phyloP scores from a whole-genome alignment of 2,797 vertebrate species.

The Pogonophryne albipinna region DNA sequence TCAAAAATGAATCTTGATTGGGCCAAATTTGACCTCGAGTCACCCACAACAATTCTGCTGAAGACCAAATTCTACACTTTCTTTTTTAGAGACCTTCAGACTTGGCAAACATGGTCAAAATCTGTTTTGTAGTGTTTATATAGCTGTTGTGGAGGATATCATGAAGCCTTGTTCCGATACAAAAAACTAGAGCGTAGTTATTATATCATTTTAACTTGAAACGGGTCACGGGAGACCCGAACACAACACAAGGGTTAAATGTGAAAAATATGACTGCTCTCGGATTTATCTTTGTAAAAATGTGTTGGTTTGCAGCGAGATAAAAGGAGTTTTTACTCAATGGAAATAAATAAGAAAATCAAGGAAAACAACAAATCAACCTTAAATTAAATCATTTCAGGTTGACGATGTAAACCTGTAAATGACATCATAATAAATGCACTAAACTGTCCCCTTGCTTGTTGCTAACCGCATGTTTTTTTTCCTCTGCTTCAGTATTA shows the following conservation, averaged over 20 bases:
- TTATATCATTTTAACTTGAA: no score
- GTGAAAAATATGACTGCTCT: not conserved
- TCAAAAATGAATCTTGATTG: no score
- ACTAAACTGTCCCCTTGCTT: not conserved
- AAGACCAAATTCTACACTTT: no score
- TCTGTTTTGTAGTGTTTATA: no score
- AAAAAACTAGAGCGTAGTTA: no score
- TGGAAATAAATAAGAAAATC: not conserved
- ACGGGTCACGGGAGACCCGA: no score
- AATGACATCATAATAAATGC: not conserved
- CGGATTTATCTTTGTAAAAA: not conserved
- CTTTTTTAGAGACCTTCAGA: no score
- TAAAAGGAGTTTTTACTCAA: not conserved
- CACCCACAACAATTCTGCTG: no score
- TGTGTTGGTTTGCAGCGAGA: not conserved
- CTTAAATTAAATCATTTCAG: not conserved
- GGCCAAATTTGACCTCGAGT: no score
- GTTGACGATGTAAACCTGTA: not conserved
- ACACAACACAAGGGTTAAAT: not conserved
- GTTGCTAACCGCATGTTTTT: not conserved
- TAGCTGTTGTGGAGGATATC: no score
- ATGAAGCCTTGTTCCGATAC: no score
- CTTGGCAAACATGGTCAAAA: no score
- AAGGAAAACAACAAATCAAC: not conserved
- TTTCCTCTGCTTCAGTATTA: conserved; percentile 89